Evolutionary conservation across 2,113 vertebrate species (phyloP).

Genomic region (Dipodomys merriami): DNA sequence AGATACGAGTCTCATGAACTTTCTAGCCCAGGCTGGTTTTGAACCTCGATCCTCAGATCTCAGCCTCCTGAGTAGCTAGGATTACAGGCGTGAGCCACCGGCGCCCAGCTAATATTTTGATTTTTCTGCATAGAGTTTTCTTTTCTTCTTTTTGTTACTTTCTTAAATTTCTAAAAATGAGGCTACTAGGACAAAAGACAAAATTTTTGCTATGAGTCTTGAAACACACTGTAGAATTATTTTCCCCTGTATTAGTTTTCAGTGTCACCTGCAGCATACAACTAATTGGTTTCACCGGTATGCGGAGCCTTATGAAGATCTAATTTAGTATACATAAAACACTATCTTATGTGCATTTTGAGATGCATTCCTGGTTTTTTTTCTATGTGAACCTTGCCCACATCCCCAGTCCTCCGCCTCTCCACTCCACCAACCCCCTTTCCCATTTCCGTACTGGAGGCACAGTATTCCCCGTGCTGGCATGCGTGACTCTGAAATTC

Average conservation of each 20-base stretch:
- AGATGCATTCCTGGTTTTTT: neutral
- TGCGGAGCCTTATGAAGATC: neutral
- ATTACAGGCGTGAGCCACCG: no score
- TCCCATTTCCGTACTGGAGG: neutral
- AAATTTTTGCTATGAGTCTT: neutral
- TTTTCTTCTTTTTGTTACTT: constrained; percentile 24
- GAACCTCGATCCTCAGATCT: no score
- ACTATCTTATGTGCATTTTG: neutral
- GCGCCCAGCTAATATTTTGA: neutral
- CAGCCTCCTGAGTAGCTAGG: no score
- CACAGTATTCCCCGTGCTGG: neutral
- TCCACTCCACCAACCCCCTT: neutral
- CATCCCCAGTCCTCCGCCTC: neutral
- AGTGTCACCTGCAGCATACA: neutral
- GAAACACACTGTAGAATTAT: constrained; percentile 42
- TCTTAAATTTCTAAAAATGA: constrained; percentile 40
- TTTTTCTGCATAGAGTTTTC: neutral
- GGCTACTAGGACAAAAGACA: neutral
- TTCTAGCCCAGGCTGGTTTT: no score
- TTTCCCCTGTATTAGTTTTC: constrained; percentile 41
- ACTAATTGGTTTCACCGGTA: neutral
- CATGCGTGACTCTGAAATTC: neutral
- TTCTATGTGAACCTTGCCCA: neutral
- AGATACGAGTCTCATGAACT: no score
- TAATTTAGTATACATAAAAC: constrained; percentile 3